A percentile compares a stretch with the other conserved stretches of the same genome.
Conservation (phyloP, 2,888 invertebrate genomes). For the Pheosia tremula region DNA sequence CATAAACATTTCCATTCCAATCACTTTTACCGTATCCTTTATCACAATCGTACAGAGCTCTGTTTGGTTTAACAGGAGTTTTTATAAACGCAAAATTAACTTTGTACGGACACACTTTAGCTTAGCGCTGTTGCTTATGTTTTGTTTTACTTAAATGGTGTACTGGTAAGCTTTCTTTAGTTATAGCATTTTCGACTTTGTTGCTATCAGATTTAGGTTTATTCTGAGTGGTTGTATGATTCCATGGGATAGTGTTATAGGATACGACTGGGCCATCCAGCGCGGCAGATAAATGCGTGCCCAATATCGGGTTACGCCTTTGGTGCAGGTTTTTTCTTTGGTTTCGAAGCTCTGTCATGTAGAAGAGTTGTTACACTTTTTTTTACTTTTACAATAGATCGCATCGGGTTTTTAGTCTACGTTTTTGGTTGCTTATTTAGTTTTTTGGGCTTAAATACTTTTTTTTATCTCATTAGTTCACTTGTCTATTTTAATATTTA, state of each 20-base stretch:
- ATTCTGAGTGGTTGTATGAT: constrained; percentile 29
- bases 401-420: constrained; percentile 16
- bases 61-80: constrained; percentile 35
- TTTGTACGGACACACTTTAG: constrained; percentile 46
- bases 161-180: constrained; percentile 40
- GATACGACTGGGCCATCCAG: constrained; percentile 76
- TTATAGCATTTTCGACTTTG: constrained; percentile 44
- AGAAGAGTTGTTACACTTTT: constrained; percentile 32
- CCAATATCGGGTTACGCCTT: constrained; percentile 73
- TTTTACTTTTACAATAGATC: constrained; percentile 27
- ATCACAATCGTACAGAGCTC: constrained; percentile 44
- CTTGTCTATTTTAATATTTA: neutral
- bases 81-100: constrained; percentile 25
- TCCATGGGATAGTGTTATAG: constrained; percentile 69
- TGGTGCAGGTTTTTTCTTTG: constrained; percentile 51
- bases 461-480: neutral
- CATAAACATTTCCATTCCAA: constrained; percentile 21
- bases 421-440: constrained; percentile 9
- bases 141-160: constrained; percentile 66
- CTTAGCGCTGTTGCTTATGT: constrained; percentile 61
- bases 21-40: constrained; percentile 28
- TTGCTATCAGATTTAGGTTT: constrained; percentile 26
- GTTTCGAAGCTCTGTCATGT: constrained; percentile 45
- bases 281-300: constrained; percentile 76
- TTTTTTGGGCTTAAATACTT: neutral